Conservation (phyloP, 1,140 invertebrate species). For the Cydia splendana region DNA sequence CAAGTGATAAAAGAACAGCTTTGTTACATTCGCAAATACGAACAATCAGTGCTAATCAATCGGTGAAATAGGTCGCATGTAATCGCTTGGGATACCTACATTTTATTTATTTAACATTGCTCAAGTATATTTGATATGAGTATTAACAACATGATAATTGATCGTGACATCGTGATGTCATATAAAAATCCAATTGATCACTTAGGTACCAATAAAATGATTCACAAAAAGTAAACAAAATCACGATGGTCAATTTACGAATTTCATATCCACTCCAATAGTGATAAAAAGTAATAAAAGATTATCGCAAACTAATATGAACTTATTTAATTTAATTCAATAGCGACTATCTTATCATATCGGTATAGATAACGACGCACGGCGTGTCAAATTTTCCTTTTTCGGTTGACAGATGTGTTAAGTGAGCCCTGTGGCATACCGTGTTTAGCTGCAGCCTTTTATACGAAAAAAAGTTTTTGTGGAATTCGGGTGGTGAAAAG, state of each 20-base stretch:
- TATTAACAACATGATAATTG: slow-evolving; percentile 8
- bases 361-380: neutral
- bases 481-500: slow-evolving; percentile 12
- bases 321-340: slow-evolving; percentile 25
- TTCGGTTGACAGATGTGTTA: slow-evolving; percentile 14
- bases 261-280: slow-evolving; percentile 28
- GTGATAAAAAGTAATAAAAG: slow-evolving; percentile 28
- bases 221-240: neutral
- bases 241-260: slow-evolving; percentile 19
- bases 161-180: neutral
- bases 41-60: neutral
- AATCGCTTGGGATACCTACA: neutral
- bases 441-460: neutral
- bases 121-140: neutral
- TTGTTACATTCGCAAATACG: too few species aligned
- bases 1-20: too few species aligned
- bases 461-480: slow-evolving; percentile 12
- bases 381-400: slow-evolving; percentile 16
- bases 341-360: slow-evolving; percentile 26
- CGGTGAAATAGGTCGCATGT: slow-evolving; percentile 1
- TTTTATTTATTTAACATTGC: slow-evolving; percentile 21
- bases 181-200: neutral
- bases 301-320: slow-evolving; percentile 16
- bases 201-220: neutral
- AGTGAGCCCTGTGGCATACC: neutral